A percentile compares a stretch with the other conserved stretches of the same genome.
Conservation (phyloP, 2,113 vertebrate species). For the Syngnathoides biaculeatus region DNA sequence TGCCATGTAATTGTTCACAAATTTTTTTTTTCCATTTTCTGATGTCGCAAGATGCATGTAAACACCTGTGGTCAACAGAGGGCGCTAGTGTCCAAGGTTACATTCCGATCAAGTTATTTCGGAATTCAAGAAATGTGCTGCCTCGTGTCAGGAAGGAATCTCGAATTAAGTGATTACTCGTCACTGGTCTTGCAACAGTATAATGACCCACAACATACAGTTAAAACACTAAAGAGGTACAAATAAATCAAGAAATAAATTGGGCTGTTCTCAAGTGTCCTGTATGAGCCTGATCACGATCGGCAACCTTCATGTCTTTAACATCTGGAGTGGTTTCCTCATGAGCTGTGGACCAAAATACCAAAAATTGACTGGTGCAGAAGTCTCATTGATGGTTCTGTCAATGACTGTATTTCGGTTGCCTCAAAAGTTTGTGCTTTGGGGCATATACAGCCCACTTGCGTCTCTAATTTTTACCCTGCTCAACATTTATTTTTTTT, state of each 20-base stretch:
- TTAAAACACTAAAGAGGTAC: not conserved
- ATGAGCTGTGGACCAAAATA: too few relatives aligned
- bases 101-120: not conserved
- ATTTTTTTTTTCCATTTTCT: too few relatives aligned
- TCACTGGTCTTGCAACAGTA: not conserved
- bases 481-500: too few relatives aligned
- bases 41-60: not conserved
- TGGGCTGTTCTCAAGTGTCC: not conserved
- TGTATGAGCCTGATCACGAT: too few relatives aligned
- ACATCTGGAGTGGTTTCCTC: too few relatives aligned
- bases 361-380: too few relatives aligned
- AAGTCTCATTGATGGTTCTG: not conserved
- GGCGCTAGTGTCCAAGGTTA: not conserved
- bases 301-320: too few relatives aligned
- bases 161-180: not conserved
- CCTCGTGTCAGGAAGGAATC: not conserved
- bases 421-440: not conserved
- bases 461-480: too few relatives aligned
- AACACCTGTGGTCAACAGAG: slow-evolving; percentile 8
- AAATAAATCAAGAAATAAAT: not conserved
- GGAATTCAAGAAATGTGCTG: not conserved
- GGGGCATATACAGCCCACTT: not conserved
- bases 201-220: not conserved
- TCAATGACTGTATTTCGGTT: not conserved
- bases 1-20: too few relatives aligned